Evolutionary conservation across 1,140 invertebrate species (phyloP).

Genomic region (Campoletis sonorensis): DNA sequence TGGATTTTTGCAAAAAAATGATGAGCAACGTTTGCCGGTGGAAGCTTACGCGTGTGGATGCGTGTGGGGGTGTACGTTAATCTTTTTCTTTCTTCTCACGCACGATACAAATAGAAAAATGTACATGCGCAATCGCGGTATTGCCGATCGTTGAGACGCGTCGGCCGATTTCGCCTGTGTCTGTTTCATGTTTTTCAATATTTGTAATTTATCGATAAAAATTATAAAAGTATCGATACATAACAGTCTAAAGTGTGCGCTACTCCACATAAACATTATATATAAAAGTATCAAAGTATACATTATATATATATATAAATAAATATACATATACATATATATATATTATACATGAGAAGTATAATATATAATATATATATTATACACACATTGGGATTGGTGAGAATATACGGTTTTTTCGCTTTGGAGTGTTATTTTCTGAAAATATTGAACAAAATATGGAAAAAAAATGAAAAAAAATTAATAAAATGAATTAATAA

Average conservation of each 20-base stretch:
- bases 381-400: conserved; percentile 75
- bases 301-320: conserved; percentile 70
- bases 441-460: conserved; percentile 78
- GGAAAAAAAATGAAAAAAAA: conserved; percentile 71
- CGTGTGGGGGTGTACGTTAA: not conserved
- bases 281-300: conserved; percentile 70
- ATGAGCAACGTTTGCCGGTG: not conserved
- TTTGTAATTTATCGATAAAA: conserved; percentile 77
- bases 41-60: not conserved
- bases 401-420: conserved; percentile 77
- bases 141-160: conserved; percentile 32
- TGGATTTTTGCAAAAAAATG: not conserved
- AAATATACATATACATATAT: conserved; percentile 70
- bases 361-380: conserved; percentile 74
- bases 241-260: conserved; percentile 77
- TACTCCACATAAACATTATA: conserved; percentile 75
- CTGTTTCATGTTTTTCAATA: conserved; percentile 78
- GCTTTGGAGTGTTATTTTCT: conserved; percentile 79
- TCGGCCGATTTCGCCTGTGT: conserved; percentile 65
- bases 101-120: conserved; percentile 24
- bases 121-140: not conserved
- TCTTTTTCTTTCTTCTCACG: not conserved
- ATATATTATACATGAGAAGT: conserved; percentile 65
- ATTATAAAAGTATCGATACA: conserved; percentile 76
- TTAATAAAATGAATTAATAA: conserved; percentile 76